Conservation (phyloP, 2,888 invertebrate genomes). For the Petrolisthes cinctipes region DNA sequence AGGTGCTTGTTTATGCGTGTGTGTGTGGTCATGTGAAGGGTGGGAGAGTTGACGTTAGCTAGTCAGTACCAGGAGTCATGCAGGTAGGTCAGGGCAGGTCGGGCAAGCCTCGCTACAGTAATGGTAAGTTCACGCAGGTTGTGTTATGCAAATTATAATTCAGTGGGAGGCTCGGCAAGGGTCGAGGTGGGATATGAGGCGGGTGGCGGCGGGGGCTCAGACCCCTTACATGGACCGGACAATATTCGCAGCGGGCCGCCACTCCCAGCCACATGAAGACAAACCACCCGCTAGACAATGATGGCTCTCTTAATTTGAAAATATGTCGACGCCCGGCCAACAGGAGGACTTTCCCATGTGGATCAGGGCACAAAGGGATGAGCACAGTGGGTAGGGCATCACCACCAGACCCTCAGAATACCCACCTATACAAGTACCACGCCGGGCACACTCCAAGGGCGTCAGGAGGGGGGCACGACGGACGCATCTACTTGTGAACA, state of each 20-base stretch:
- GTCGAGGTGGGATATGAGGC: conserved; percentile 9
- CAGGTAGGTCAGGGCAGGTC: background rate
- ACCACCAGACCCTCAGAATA: conserved; percentile 9
- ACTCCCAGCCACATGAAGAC: conserved; percentile 14
- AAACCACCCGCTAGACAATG: conserved; percentile 35
- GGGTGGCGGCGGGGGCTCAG: conserved; percentile 8
- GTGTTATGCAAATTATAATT: conserved; percentile 29
- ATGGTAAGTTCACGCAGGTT: conserved; percentile 1
- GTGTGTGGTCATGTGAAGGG: no score
- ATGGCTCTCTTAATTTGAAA: conserved; percentile 47
- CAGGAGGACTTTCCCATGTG: conserved; percentile 38
- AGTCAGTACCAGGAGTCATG: no score
- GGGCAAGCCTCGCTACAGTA: background rate
- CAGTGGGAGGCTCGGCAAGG: background rate
- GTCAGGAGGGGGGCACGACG: background rate
- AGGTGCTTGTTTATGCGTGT: no score
- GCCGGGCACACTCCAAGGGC: background rate
- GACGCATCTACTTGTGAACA: background rate
- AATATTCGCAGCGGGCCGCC: conserved; percentile 28
- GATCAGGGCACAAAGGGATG: conserved; percentile 47
- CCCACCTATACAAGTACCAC: conserved; percentile 1
- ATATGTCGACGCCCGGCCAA: conserved; percentile 33
- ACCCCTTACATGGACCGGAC: conserved; percentile 17
- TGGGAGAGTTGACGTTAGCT: no score
- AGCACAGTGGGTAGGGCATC: conserved; percentile 35